Conservation (phyloP, 2,113 vertebrate species). For the Jacana jacana region DNA sequence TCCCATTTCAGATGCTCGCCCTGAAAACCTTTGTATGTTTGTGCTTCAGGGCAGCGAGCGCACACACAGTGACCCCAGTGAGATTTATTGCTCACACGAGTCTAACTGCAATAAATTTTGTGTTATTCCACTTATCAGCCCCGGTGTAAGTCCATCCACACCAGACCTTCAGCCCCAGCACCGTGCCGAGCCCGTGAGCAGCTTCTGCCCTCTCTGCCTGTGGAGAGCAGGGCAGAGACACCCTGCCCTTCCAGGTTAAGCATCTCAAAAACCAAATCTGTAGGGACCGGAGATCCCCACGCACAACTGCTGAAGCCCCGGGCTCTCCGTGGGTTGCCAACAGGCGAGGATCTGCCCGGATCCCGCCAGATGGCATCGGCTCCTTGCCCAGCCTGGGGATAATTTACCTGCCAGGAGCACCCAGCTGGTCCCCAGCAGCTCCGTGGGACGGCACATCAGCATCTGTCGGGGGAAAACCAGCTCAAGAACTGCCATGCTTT, state of each 20-base stretch:
- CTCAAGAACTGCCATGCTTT: rapidly evolving
- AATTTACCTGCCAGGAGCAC: conserved; percentile 15
- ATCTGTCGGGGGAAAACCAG: neutral
- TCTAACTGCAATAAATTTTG: neutral
- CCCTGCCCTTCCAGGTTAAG: neutral
- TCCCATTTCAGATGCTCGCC: neutral
- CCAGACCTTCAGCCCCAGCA: neutral
- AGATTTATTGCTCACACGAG: neutral
- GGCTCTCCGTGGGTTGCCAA: neutral
- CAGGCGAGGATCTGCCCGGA: neutral
- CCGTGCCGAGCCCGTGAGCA: neutral
- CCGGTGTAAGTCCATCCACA: neutral
- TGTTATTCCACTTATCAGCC: neutral
- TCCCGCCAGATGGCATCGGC: rapidly evolving
- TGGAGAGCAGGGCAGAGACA: neutral
- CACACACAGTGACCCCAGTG: too few species aligned
- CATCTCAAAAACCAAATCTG: rapidly evolving
- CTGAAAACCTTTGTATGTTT: neutral
- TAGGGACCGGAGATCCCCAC: rapidly evolving
- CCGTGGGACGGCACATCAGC: neutral
- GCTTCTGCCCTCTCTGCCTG: neutral
- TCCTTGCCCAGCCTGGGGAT: neutral
- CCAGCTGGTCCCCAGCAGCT: neutral
- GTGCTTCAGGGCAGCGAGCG: neutral
- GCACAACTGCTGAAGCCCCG: neutral